phyloP scores from a whole-genome alignment of 2,888 invertebrate genomes.

The Drosophila affinis region DNA sequence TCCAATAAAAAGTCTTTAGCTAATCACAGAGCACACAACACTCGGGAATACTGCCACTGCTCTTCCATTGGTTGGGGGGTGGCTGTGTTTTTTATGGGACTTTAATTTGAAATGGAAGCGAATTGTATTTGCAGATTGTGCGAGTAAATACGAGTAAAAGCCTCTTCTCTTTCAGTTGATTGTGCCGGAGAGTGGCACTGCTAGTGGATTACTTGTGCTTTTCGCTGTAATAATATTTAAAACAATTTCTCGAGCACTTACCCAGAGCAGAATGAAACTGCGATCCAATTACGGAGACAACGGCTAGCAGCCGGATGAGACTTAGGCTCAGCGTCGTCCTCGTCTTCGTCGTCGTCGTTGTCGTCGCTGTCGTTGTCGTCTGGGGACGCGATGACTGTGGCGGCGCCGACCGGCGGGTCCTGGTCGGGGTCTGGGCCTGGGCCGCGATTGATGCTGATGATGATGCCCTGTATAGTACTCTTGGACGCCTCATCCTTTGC shows the following conservation, averaged over 20 bases:
- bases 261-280: slow-evolving; percentile 45
- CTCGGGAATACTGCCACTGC: too few relatives aligned
- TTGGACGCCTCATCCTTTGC: slow-evolving; percentile 80
- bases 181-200: neutral
- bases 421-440: slow-evolving; percentile 5
- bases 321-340: slow-evolving; percentile 18
- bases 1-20: neutral
- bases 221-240: slow-evolving; percentile 3
- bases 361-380: slow-evolving; percentile 5
- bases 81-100: neutral
- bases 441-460: slow-evolving; percentile 53
- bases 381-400: slow-evolving; percentile 16
- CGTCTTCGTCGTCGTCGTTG: neutral
- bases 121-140: neutral
- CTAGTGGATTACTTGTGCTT: neutral
- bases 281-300: slow-evolving; percentile 53
- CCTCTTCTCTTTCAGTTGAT: neutral
- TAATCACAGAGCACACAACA: neutral
- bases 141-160: neutral
- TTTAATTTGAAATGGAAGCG: neutral
- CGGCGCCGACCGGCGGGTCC: slow-evolving; percentile 13
- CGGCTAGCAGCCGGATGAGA: slow-evolving; percentile 53
- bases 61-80: too few relatives aligned
- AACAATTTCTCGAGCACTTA: slow-evolving; percentile 43
- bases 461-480: slow-evolving; percentile 54